Evolutionary conservation across 2,888 invertebrate species (phyloP).

Genomic region (Bombylius discolor): DNA sequence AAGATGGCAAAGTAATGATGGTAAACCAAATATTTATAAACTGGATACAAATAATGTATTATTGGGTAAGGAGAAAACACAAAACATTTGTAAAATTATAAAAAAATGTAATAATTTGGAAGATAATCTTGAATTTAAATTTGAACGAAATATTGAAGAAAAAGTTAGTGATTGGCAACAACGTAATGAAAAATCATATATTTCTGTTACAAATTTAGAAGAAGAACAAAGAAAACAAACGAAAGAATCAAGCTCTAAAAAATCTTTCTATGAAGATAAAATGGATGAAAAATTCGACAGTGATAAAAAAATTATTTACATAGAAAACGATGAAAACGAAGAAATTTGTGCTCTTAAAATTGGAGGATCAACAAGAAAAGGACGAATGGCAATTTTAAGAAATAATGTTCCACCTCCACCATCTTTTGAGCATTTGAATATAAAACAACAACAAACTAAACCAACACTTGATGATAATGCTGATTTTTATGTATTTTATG

Average conservation of each 20-base stretch:
- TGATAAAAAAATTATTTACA: not conserved
- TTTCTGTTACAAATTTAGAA: too few species aligned
- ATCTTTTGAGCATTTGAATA: not conserved
- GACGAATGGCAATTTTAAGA: conserved; percentile 1
- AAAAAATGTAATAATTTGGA: not conserved
- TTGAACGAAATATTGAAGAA: not conserved
- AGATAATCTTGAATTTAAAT: not conserved
- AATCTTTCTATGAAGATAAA: not conserved
- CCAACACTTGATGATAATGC: too few species aligned
- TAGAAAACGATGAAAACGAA: not conserved
- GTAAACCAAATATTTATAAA: conserved; percentile 3
- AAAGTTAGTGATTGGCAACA: conserved; percentile 11
- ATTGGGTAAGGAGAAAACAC: not conserved
- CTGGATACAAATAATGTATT: not conserved
- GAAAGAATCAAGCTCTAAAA: too few species aligned
- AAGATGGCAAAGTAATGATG: conserved; percentile 7
- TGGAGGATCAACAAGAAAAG: not conserved
- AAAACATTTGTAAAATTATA: not conserved
- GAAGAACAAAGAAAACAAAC: too few species aligned
- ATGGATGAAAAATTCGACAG: not conserved
- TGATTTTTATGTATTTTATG: too few species aligned
- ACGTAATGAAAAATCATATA: conserved; percentile 1
- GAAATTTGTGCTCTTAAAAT: not conserved
- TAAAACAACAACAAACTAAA: not conserved
- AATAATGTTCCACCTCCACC: conserved; percentile 4